Evolutionary conservation across 1,140 invertebrate species (phyloP).

Genomic region (Maniola jurtina): DNA sequence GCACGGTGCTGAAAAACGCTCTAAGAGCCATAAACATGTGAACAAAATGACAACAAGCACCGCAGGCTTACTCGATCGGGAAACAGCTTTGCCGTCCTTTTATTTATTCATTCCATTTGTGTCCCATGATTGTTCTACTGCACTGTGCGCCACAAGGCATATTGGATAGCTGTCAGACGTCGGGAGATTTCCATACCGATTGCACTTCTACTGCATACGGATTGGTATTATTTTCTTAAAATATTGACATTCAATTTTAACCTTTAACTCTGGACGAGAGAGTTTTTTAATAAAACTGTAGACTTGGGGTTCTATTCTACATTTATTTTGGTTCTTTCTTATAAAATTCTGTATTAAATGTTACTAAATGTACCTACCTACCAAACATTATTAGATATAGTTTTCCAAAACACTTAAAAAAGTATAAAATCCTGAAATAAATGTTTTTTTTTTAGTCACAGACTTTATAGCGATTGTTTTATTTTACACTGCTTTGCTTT

Average conservation of each 20-base stretch:
- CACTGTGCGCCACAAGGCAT: constrained; percentile 39
- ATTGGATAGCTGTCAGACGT: constrained; percentile 62
- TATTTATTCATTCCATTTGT: constrained; percentile 62
- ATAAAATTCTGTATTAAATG: too few species aligned
- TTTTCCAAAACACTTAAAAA: too few species aligned
- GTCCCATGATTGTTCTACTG: constrained; percentile 54
- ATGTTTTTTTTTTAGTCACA: too few species aligned
- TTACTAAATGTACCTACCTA: too few species aligned
- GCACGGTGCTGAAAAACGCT: constrained; percentile 14
- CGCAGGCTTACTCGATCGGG: constrained; percentile 60
- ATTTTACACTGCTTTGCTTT: too few species aligned
- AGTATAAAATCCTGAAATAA: too few species aligned
- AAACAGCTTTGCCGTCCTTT: constrained; percentile 56
- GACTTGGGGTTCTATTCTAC: too few species aligned
- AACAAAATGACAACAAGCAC: constrained; percentile 53
- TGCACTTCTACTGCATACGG: not conserved
- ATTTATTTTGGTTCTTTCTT: too few species aligned
- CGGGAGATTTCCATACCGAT: constrained; percentile 48
- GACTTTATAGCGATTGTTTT: too few species aligned
- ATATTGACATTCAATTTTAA: not conserved
- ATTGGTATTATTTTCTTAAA: not conserved
- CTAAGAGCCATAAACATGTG: constrained; percentile 55
- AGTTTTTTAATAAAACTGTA: too few species aligned
- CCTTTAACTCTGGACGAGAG: too few species aligned
- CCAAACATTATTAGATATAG: too few species aligned